phyloP scores from a whole-genome alignment of 2,113 vertebrate genomes.

The Zapus hudsonius region DNA sequence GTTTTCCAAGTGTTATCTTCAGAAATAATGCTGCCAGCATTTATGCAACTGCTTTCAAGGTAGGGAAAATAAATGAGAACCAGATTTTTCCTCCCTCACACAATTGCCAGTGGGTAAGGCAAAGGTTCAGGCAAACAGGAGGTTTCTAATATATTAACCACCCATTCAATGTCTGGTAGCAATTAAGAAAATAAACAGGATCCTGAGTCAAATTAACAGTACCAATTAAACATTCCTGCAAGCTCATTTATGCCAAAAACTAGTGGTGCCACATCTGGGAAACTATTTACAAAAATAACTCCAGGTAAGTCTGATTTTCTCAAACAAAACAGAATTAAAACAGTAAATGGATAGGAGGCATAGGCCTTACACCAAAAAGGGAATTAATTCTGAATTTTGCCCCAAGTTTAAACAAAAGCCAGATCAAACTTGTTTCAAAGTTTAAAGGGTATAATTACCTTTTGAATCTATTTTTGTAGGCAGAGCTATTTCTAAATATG shows the following conservation, averaged over 20 bases:
- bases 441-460: constrained; percentile 17
- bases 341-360: neutral
- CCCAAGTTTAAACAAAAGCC: constrained; percentile 48
- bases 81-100: constrained; percentile 62
- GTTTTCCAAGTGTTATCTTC: neutral
- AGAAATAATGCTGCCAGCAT: constrained; percentile 31
- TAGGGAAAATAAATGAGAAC: constrained; percentile 68
- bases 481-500: constrained; percentile 52
- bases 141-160: constrained; percentile 74
- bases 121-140: constrained; percentile 76
- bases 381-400: constrained; percentile 32
- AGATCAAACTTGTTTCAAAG: constrained; percentile 37
- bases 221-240: constrained; percentile 71
- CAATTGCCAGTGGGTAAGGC: constrained; percentile 69
- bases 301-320: constrained; percentile 58
- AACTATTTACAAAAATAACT: constrained; percentile 33
- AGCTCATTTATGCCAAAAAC: constrained; percentile 62
- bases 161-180: constrained; percentile 66
- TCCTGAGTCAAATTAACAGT: constrained; percentile 73
- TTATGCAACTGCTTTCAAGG: constrained; percentile 51
- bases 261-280: constrained; percentile 56
- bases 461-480: constrained; percentile 52
- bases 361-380: neutral
- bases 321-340: constrained; percentile 56
- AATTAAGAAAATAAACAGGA: constrained; percentile 80